A percentile compares a stretch with the other conserved stretches of the same genome.
Evolutionary conservation across 2,797 vertebrate species (phyloP).

Genomic region (Eulemur coronatus): DNA sequence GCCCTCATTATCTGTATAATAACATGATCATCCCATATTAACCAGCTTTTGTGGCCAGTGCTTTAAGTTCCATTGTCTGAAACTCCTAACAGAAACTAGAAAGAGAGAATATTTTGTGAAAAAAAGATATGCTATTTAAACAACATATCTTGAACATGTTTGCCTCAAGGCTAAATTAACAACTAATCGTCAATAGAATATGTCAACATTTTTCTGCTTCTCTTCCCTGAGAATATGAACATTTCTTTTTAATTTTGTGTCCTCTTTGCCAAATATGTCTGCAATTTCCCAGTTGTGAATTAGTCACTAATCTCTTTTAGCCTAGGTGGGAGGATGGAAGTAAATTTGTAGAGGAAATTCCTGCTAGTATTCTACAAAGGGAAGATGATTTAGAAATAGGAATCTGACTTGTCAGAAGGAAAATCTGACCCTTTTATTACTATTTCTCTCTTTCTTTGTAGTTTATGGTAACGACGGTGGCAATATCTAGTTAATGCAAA

Average conservation of each 20-base stretch:
- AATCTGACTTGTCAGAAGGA: not conserved
- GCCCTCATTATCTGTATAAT: not conserved
- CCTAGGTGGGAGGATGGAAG: not conserved
- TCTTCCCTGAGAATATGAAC: not conserved
- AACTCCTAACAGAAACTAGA: not conserved
- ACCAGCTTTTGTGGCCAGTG: not conserved
- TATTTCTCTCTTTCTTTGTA: not conserved
- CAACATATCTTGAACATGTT: not conserved
- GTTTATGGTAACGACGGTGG: not conserved
- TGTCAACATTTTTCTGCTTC: not conserved
- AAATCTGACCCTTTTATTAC: not conserved
- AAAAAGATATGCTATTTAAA: not conserved
- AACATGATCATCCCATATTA: rapidly evolving
- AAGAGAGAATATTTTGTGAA: not conserved
- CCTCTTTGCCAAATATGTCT: not conserved
- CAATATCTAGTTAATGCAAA: not conserved
- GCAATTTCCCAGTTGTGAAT: not conserved
- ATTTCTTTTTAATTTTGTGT: not conserved
- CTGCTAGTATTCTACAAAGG: not conserved
- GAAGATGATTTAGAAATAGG: not conserved
- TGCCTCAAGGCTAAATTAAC: not conserved
- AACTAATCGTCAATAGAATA: not conserved
- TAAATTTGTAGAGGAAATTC: not conserved
- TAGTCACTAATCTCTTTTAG: not conserved
- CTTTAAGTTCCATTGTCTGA: not conserved